These are phyloP conservation scores for Drosophila simulans DNA, from an alignment of 1,140 invertebrate genomes.

Conservation along the genomic window DNA sequence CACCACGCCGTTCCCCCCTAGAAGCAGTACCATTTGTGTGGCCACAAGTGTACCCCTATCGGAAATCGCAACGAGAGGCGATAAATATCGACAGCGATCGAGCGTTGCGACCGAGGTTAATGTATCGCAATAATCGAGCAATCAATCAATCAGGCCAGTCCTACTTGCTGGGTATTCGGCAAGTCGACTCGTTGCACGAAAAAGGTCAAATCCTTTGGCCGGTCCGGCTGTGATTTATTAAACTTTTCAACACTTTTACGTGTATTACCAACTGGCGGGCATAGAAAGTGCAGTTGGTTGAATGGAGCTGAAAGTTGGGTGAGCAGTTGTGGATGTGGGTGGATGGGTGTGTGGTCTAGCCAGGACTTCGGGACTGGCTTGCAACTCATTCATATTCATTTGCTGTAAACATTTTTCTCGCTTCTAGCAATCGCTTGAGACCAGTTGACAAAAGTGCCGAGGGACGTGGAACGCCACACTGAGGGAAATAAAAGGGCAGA, in stretches of 20 bases:
- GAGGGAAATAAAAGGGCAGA: not conserved
- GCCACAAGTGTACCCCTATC: conserved; percentile 13
- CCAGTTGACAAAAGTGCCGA: conserved; percentile 13
- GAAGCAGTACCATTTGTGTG: conserved; percentile 4
- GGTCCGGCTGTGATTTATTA: conserved; percentile 63
- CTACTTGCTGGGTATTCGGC: conserved; percentile 10
- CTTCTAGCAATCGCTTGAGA: conserved; percentile 34
- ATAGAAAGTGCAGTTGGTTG: conserved; percentile 17
- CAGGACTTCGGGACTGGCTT: conserved; percentile 1
- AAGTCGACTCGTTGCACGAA: conserved; percentile 1
- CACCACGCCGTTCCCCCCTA: not conserved
- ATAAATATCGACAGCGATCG: conserved; percentile 34
- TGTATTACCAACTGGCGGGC: not conserved
- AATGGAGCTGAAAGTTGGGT: conserved; percentile 3
- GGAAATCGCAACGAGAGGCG: not conserved
- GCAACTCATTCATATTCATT: conserved; percentile 57
- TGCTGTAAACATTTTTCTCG: conserved; percentile 35
- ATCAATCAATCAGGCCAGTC: conserved; percentile 16
- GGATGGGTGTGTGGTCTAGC: not conserved
- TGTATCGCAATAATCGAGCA: conserved; percentile 34
- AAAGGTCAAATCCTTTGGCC: conserved; percentile 2
- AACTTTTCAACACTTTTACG: conserved; percentile 66
- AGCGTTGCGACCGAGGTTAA: conserved; percentile 13
- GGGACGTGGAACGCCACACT: conserved; percentile 20
- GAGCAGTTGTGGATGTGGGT: not conserved